Evolutionary conservation across 2,113 vertebrate genomes (phyloP), one percentile per base, ranked within the genome.

Genomic region (Ptychochromis oligacanthus): DNA sequence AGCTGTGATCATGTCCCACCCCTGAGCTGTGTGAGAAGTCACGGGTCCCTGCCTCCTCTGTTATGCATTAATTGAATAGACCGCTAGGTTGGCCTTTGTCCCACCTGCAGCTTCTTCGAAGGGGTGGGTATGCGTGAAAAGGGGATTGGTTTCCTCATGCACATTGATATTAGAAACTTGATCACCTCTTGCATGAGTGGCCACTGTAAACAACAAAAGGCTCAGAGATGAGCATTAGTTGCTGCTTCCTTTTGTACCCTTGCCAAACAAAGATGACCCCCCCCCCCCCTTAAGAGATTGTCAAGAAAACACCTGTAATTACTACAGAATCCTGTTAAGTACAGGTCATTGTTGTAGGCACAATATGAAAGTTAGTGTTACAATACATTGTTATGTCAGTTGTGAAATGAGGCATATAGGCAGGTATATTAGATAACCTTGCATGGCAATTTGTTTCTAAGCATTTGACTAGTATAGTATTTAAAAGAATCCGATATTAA

Each of bases 141-240:
- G 55, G 49, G 85, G 59, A 90, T 89, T 83, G 64, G 76, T 84
- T 90, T 89, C 59, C 67, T 87, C 43, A 9, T 77, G 83, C 76
- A 40, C 52, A 79, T 85, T 87, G 87, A 91, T 91, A 87, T 88
- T 91, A 67, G 92, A 92, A 92, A 93, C 61, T 22, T 54, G 84
- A 93, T 91, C 88, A 82, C 86, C 76, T 83, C 78, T 83, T 82
- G 89, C 89, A 88, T 92, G 91, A 91, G 83, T 83, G 87, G 88
- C 58, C 80, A 56, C 88, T 83, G 93, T 84, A 89, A 88, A 89
- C 88, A 93, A 90, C 90, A 93, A 93, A 83, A 86, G 84, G 67
- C 56, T 26, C 55, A 86, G 87, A 87, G 80, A 80, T 55, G 75
- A 82, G 67, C 83, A 83, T 88, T 86, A 83, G 89, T 87, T 89